These are phyloP conservation scores for Caiman crocodilus DNA, from an alignment of 2,797 vertebrate species.

Conservation along the genomic window DNA sequence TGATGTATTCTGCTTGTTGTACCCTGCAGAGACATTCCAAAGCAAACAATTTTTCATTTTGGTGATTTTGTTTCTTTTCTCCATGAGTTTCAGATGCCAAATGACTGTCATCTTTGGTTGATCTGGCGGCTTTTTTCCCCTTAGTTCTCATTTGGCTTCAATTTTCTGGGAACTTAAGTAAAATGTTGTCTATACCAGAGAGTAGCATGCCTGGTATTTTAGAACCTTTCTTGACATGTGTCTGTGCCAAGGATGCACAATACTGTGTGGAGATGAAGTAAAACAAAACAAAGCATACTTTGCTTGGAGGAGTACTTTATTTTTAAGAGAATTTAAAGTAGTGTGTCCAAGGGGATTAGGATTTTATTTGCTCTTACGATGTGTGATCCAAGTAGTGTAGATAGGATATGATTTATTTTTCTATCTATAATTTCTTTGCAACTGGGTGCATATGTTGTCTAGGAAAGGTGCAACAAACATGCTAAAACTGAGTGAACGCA, in stretches of 20 bases:
- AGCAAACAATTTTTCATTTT: not conserved
- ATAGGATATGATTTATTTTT: not conserved
- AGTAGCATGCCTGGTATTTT: conserved; percentile 31
- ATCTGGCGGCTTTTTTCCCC: conserved; percentile 26
- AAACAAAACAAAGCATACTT: not conserved
- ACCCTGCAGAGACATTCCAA: not conserved
- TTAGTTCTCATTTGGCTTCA: conserved; percentile 32
- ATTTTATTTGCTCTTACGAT: not conserved
- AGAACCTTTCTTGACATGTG: conserved; percentile 18
- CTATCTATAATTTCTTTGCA: not conserved
- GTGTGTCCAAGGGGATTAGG: not conserved
- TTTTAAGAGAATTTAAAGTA: not conserved
- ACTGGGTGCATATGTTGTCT: not conserved
- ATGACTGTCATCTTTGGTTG: conserved; percentile 15
- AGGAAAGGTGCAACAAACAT: not conserved
- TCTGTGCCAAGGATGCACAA: conserved; percentile 43
- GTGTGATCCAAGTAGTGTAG: not conserved
- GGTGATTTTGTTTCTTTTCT: conserved; percentile 3
- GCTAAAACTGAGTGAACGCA: not conserved
- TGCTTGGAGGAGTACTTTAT: conserved; percentile 5
- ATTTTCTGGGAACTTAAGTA: conserved; percentile 17
- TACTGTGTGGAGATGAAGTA: conserved; percentile 10
- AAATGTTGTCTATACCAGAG: conserved; percentile 9
- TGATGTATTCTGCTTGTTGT: not conserved
- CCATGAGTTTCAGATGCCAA: conserved; percentile 12